These are phyloP conservation scores for Cosmia trapezina DNA, from an alignment of 2,888 invertebrate genomes.

Conservation along the genomic window DNA sequence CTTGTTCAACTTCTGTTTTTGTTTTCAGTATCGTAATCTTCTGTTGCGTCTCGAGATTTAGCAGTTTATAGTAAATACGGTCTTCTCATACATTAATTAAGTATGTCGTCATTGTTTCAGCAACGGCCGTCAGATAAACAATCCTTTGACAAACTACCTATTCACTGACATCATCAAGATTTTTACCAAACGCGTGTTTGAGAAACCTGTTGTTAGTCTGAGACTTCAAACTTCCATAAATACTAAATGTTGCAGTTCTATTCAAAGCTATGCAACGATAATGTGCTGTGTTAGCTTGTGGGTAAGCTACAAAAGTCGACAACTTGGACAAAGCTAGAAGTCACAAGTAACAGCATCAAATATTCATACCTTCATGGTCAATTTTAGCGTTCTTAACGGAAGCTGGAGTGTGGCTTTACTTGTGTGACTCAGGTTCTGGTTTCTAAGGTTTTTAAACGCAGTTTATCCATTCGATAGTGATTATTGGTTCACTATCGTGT, in stretches of 20 bases:
- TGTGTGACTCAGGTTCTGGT: neutral
- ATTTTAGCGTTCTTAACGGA: neutral
- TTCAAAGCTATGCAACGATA: conserved; percentile 22
- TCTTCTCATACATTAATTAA: neutral
- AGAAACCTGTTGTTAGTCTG: conserved; percentile 1
- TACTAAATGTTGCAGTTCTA: conserved; percentile 34
- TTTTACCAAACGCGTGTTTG: conserved; percentile 12
- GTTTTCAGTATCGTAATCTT: conserved; percentile 7
- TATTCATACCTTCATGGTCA: conserved; percentile 26
- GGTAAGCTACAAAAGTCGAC: conserved; percentile 23
- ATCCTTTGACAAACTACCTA: neutral
- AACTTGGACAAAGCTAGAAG: conserved; percentile 6
- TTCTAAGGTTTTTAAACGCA: too few relatives aligned
- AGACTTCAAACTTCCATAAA: conserved; percentile 33
- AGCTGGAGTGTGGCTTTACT: neutral
- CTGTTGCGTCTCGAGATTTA: neutral
- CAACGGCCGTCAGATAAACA: neutral
- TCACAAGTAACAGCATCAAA: conserved; percentile 20
- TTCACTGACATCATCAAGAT: conserved; percentile 1
- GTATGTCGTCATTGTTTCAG: too few relatives aligned
- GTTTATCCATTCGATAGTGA: too few relatives aligned
- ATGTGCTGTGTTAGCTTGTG: conserved; percentile 25
- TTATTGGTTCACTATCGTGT: too few relatives aligned
- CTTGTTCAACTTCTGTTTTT: conserved; percentile 20
- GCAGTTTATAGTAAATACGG: neutral